phyloP scores from a whole-genome alignment of 2,888 invertebrate genomes.

The Spicauda simplicius region DNA sequence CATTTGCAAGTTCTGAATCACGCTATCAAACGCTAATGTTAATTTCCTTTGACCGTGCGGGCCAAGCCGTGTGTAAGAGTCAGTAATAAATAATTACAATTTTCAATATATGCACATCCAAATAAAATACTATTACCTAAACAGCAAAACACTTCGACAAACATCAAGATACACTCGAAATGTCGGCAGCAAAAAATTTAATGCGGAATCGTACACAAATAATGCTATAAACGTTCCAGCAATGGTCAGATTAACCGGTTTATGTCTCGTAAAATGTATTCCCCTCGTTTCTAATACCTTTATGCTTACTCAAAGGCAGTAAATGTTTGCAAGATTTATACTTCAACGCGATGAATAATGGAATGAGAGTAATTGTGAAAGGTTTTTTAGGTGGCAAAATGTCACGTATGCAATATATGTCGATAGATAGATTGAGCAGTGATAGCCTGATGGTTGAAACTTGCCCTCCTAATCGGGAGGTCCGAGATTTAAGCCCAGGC shows the following conservation, averaged over 20 bases:
- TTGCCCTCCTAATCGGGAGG: too few relatives aligned
- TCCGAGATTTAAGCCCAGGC: too few relatives aligned
- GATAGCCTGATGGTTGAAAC: too few relatives aligned
- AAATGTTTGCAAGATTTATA: not conserved
- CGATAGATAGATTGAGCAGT: too few relatives aligned
- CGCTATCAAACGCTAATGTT: too few relatives aligned
- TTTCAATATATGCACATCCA: too few relatives aligned
- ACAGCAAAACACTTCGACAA: not conserved
- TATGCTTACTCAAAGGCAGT: slow-evolving; percentile 1
- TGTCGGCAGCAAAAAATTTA: not conserved
- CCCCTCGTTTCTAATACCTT: not conserved
- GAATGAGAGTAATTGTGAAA: not conserved
- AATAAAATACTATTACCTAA: not conserved
- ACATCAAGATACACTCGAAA: not conserved
- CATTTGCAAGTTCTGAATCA: too few relatives aligned
- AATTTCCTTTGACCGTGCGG: too few relatives aligned
- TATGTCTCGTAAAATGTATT: slow-evolving; percentile 5
- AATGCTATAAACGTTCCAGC: slow-evolving; percentile 1
- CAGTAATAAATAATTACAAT: too few relatives aligned
- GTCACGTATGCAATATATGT: too few relatives aligned
- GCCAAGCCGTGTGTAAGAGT: too few relatives aligned
- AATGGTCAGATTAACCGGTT: slow-evolving; percentile 2
- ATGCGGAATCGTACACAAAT: not conserved
- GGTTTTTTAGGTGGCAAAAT: too few relatives aligned
- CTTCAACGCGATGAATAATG: not conserved